Evolutionary conservation across 2,797 vertebrate species (phyloP).

Genomic region (Sorex maritimensis): DNA sequence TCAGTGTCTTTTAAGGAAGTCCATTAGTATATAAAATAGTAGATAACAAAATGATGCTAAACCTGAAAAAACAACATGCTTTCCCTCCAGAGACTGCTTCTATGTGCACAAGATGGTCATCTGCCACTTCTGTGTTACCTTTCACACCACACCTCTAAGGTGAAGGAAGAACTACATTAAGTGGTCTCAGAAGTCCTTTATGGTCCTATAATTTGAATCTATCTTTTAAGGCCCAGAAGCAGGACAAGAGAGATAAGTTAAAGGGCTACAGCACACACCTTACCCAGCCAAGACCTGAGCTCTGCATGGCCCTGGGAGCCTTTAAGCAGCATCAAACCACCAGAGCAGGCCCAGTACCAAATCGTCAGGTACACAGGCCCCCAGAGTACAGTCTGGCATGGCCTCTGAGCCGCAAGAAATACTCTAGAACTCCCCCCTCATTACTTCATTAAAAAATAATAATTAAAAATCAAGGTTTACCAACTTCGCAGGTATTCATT

Average conservation of each 20-base stretch:
- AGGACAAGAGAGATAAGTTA: too few relatives aligned
- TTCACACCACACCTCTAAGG: constrained; percentile 10
- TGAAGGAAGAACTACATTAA: neutral
- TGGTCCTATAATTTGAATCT: constrained; percentile 5
- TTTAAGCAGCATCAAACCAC: too few relatives aligned
- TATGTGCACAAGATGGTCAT: neutral
- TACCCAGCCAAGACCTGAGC: too few relatives aligned
- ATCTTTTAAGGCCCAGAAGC: neutral
- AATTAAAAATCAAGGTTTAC: constrained; percentile 5
- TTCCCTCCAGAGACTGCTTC: constrained; percentile 13
- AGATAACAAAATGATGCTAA: constrained; percentile 42
- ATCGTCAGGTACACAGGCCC: too few relatives aligned
- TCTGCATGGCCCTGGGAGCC: too few relatives aligned
- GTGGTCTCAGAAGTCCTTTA: neutral
- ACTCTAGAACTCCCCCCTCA: too few relatives aligned
- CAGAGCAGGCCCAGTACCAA: too few relatives aligned
- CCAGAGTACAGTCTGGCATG: too few relatives aligned
- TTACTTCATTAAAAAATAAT: too few relatives aligned
- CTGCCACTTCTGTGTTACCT: neutral
- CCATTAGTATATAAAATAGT: neutral
- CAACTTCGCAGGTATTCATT: constrained; percentile 19
- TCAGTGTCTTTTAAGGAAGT: neutral
- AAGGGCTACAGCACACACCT: too few relatives aligned
- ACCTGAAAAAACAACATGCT: neutral
- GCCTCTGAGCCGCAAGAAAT: too few relatives aligned